Evolutionary conservation across 2,888 invertebrate genomes (phyloP).

Genomic region (Deroplatys truncata): DNA sequence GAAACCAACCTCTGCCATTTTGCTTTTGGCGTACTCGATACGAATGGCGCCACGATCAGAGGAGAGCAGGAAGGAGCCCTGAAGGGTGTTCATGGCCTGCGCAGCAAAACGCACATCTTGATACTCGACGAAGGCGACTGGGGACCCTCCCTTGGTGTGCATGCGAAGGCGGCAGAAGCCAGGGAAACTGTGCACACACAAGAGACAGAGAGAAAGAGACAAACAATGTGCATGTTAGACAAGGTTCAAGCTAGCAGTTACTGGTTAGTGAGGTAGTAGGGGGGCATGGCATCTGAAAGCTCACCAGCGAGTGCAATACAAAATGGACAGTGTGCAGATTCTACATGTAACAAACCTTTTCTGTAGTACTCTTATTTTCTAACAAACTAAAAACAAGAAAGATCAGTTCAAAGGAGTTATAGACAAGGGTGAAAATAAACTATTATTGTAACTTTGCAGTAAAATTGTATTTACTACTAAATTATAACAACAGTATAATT

Average conservation of each 20-base stretch:
- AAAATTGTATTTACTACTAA: no score
- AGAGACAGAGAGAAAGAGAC: slow-evolving; percentile 21
- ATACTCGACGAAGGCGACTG: slow-evolving; percentile 98
- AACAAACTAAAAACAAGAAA: no score
- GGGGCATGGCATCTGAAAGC: slow-evolving; percentile 16
- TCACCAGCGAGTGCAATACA: slow-evolving; percentile 2
- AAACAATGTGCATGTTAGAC: slow-evolving; percentile 26
- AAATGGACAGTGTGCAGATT: background rate
- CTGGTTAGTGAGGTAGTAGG: slow-evolving; percentile 15
- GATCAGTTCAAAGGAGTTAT: no score
- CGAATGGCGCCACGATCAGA: slow-evolving; percentile 96
- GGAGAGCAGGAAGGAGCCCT: slow-evolving; percentile 93
- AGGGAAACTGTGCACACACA: slow-evolving; percentile 77
- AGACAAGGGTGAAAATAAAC: no score
- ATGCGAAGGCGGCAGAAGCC: slow-evolving; percentile 98
- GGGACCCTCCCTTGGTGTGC: slow-evolving; percentile 81
- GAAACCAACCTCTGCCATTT: slow-evolving; percentile 79
- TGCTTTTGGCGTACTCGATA: slow-evolving; percentile 98
- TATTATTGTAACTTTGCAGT: no score
- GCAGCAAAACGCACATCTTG: slow-evolving; percentile 87
- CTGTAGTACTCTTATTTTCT: background rate
- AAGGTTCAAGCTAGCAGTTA: background rate
- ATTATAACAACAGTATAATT: no score
- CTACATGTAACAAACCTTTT: background rate
- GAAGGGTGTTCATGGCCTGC: slow-evolving; percentile 88